phyloP scores from a whole-genome alignment of 1,140 invertebrate species.

The Monomorium pharaonis region DNA sequence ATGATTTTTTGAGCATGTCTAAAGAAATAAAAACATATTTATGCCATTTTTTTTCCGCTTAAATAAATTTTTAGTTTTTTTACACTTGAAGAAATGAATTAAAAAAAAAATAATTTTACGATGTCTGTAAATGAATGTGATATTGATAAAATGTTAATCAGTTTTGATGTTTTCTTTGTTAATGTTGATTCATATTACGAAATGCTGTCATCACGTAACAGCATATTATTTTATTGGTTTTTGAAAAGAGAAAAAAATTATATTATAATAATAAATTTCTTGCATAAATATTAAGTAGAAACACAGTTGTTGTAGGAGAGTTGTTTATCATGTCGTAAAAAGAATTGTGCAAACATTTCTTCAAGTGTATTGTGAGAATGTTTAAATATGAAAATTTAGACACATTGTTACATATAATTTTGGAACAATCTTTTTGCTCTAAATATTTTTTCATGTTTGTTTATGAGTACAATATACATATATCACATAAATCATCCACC shows the following conservation, averaged over 20 bases:
- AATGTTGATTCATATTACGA: not conserved
- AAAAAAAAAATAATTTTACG: not conserved
- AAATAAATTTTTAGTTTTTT: not conserved
- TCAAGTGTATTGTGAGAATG: not conserved
- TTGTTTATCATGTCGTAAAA: not conserved
- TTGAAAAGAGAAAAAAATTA: not conserved
- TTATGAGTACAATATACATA: not conserved
- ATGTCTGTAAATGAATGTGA: not conserved
- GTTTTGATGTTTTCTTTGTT: not conserved
- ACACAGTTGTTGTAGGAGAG: not conserved
- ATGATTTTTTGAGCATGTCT: not conserved
- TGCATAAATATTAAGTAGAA: not conserved
- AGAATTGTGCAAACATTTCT: not conserved
- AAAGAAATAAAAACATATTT: not conserved
- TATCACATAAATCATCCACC: not conserved
- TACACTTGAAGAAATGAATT: not conserved
- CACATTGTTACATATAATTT: not conserved
- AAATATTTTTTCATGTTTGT: not conserved
- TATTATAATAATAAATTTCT: not conserved
- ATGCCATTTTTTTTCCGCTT: not conserved
- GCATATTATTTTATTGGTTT: not conserved
- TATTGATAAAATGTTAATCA: not conserved
- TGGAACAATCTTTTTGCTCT: not conserved
- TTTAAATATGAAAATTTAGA: not conserved
- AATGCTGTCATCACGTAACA: not conserved